Conservation (phyloP, 2,113 vertebrate genomes). For the Cacatua alba region DNA sequence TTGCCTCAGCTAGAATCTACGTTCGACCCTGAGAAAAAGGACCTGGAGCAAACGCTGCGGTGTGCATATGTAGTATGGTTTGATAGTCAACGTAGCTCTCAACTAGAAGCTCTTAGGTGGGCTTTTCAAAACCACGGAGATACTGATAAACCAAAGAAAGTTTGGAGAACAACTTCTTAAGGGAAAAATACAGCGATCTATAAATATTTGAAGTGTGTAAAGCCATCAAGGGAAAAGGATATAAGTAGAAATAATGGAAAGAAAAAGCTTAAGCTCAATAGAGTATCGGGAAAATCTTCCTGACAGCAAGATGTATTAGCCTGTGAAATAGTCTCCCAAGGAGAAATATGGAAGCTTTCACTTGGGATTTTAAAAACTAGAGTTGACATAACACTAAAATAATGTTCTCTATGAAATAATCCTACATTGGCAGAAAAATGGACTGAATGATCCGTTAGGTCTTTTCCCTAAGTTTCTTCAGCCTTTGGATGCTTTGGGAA, state of each 20-base stretch:
- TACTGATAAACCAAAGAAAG: not conserved
- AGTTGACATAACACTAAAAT: slow-evolving; percentile 43
- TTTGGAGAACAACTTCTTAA: not conserved
- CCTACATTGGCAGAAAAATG: not conserved
- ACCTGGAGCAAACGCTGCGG: not conserved
- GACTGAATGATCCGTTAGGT: not conserved
- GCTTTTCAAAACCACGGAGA: not conserved
- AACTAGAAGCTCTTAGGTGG: not conserved
- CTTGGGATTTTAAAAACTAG: slow-evolving; percentile 50
- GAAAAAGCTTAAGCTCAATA: slow-evolving; percentile 17
- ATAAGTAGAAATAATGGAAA: slow-evolving; percentile 30
- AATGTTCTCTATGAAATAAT: slow-evolving; percentile 40
- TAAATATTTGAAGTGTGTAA: slow-evolving; percentile 29
- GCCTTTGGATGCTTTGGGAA: slow-evolving; percentile 1
- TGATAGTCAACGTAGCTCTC: not conserved
- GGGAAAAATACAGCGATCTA: not conserved
- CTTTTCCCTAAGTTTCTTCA: not conserved
- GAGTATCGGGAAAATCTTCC: not conserved
- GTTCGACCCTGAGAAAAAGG: not conserved
- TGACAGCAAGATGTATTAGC: slow-evolving; percentile 31
- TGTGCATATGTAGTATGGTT: not conserved
- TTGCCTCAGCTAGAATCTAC: not conserved
- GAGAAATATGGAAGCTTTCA: slow-evolving; percentile 43
- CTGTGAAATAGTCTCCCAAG: slow-evolving; percentile 37
- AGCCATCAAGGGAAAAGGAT: not conserved